phyloP scores from a whole-genome alignment of 2,113 vertebrate species.

The Caracal caracal region DNA sequence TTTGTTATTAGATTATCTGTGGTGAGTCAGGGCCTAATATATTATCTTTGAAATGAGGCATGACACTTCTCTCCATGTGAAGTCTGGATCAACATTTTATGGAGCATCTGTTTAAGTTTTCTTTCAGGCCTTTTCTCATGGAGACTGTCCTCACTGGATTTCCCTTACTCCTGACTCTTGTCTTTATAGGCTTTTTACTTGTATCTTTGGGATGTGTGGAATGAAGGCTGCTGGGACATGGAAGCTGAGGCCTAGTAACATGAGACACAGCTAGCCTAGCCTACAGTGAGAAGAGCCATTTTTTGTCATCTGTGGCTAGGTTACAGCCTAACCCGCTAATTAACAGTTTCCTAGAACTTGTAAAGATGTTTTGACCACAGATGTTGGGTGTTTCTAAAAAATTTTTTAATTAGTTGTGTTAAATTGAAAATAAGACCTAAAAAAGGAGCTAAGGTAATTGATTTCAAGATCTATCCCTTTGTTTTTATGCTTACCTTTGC shows the following conservation, averaged over 20 bases:
- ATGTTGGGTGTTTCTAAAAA: neutral
- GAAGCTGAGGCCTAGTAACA: neutral
- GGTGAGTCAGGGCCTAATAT: conserved; percentile 16
- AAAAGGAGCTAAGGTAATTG: neutral
- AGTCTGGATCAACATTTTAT: conserved; percentile 22
- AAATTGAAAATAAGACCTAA: neutral
- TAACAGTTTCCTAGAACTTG: neutral
- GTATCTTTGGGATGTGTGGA: neutral
- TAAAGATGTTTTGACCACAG: conserved; percentile 6
- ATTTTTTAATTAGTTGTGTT: neutral
- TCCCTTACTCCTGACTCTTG: conserved; percentile 48
- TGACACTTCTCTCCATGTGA: neutral
- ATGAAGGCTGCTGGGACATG: neutral
- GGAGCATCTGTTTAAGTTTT: conserved; percentile 63
- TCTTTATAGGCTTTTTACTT: conserved; percentile 17
- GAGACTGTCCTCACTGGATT: conserved; percentile 23
- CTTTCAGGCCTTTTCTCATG: neutral
- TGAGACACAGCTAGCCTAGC: neutral
- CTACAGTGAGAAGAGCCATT: neutral
- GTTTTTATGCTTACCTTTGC: conserved; percentile 29
- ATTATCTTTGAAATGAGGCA: conserved; percentile 55
- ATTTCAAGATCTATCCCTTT: conserved; percentile 10
- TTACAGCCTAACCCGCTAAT: neutral
- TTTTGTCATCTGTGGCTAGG: neutral
- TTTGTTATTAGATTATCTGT: conserved; percentile 49